Conservation (phyloP, 2,797 vertebrate species). For the Echeneis naucrates region DNA sequence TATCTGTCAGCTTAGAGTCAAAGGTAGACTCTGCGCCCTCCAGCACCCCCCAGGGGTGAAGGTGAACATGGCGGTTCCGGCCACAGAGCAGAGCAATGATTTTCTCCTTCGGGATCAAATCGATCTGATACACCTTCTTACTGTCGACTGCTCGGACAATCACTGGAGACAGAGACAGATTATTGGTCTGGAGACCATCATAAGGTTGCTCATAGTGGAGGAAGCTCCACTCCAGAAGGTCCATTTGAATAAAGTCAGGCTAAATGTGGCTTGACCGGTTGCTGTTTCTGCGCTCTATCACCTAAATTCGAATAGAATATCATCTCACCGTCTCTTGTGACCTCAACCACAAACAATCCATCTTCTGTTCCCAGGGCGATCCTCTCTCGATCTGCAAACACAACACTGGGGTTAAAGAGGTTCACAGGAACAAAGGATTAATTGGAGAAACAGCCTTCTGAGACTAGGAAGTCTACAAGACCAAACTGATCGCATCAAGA, state of each 20-base stretch:
- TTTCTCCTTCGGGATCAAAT: slow-evolving; percentile 91
- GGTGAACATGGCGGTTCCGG: slow-evolving; percentile 93
- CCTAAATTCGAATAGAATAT: not conserved
- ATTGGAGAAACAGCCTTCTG: not conserved
- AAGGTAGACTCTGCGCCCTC: slow-evolving; percentile 90
- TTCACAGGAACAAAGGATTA: not conserved
- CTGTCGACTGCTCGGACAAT: slow-evolving; percentile 95
- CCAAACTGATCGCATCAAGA: not conserved
- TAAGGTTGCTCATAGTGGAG: not conserved
- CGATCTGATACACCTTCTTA: slow-evolving; percentile 95
- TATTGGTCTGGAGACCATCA: not conserved
- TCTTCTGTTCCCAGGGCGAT: slow-evolving; percentile 95
- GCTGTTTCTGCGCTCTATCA: too few relatives aligned
- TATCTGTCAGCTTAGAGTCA: slow-evolving; percentile 92
- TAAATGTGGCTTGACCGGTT: too few relatives aligned
- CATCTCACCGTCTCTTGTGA: slow-evolving; percentile 93
- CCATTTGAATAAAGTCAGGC: too few relatives aligned
- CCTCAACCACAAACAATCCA: slow-evolving; percentile 94
- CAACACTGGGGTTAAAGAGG: not conserved
- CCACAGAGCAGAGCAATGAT: slow-evolving; percentile 91
- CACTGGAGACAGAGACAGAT: slow-evolving; percentile 79
- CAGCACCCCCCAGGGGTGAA: slow-evolving; percentile 91
- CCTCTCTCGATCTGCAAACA: slow-evolving; percentile 90
- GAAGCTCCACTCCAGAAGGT: too few relatives aligned
- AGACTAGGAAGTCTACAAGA: not conserved